Evolutionary conservation across 2,113 vertebrate genomes (phyloP).

Genomic region (Xiphophorus couchianus): DNA sequence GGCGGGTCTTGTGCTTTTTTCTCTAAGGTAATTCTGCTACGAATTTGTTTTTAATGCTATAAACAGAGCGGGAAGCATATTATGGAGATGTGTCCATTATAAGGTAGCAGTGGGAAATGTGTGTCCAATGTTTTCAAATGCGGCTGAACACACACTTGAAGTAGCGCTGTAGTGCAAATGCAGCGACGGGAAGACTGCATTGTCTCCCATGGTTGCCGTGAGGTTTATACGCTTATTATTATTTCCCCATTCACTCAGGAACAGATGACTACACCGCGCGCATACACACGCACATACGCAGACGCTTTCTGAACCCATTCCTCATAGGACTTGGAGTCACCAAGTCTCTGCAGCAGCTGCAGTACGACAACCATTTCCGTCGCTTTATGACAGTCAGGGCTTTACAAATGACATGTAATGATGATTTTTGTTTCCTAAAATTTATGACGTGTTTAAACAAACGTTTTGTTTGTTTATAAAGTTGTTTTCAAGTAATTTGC

Average conservation of each 20-base stretch:
- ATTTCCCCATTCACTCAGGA: conserved; percentile 31
- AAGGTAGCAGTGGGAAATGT: not conserved
- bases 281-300: not conserved
- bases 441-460: too few relatives aligned
- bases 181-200: conserved; percentile 34
- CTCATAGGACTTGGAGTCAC: too few relatives aligned
- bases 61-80: not conserved
- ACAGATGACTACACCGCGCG: conserved; percentile 47
- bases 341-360: too few relatives aligned
- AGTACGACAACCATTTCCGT: not conserved
- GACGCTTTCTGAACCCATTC: not conserved
- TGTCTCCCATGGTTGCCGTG: conserved; percentile 4
- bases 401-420: too few relatives aligned
- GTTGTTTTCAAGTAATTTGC: too few relatives aligned
- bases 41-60: not conserved
- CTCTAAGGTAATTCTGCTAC: too few relatives aligned
- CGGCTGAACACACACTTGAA: not conserved
- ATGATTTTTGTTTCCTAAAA: too few relatives aligned
- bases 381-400: too few relatives aligned
- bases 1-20: conserved; percentile 32
- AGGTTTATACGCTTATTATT: conserved; percentile 45
- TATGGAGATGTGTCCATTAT: not conserved
- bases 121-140: not conserved
- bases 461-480: too few relatives aligned
- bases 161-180: conserved; percentile 24